Evolutionary conservation across 1,140 invertebrate species (phyloP).

Genomic region (Gryllus bimaculatus): DNA sequence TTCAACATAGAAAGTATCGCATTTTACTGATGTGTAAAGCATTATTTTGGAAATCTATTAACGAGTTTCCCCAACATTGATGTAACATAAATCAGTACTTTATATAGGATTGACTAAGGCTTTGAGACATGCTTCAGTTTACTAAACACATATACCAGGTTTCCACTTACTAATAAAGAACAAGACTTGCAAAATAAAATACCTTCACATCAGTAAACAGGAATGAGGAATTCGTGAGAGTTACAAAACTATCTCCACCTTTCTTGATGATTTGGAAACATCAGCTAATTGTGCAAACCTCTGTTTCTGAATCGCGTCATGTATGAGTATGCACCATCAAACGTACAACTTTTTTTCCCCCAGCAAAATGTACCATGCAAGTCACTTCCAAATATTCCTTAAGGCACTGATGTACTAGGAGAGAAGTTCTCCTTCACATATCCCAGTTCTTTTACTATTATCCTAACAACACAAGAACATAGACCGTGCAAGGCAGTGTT

Average conservation of each 20-base stretch:
- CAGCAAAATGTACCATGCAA: neutral
- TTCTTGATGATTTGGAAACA: neutral
- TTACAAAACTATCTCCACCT: no score
- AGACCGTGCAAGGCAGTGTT: constrained; percentile 8
- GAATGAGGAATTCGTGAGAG: no score
- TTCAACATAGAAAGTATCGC: neutral
- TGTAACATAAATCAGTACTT: no score
- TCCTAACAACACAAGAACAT: constrained; percentile 11
- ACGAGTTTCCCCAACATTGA: no score
- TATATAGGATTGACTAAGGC: no score
- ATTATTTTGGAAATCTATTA: neutral
- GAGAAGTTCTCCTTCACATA: neutral
- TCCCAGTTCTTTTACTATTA: neutral
- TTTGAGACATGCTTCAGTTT: no score
- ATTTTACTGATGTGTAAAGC: neutral
- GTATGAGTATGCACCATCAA: neutral
- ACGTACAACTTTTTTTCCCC: neutral
- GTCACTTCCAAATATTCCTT: constrained; percentile 6
- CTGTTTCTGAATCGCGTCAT: neutral
- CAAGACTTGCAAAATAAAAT: no score
- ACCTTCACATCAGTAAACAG: no score
- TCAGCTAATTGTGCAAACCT: neutral
- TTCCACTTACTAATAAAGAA: no score
- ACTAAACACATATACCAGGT: no score
- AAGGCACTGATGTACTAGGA: neutral